Base-by-base conservation (phyloP, 2,888 invertebrate genomes). In the Sthenelais limicola region DNA sequence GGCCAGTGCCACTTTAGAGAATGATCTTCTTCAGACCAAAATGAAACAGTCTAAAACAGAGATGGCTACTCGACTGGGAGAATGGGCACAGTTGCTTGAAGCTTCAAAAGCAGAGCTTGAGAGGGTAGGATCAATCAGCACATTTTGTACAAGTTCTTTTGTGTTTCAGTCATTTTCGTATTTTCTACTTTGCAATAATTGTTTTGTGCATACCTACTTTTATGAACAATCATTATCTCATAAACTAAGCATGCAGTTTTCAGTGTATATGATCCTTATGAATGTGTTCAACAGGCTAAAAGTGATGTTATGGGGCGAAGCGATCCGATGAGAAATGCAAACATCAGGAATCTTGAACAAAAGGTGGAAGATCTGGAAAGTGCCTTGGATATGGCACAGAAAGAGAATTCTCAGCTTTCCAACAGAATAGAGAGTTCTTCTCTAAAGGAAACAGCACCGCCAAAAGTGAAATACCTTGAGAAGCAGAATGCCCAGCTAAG, bases 11-110 rank as follows among this genome's bases (percentile, higher is more conserved):
- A 77, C 83, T 49, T 79, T 82, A 47, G 84, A 84, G 77, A 80
- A 83, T 73, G 82, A 84, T 71, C 81, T 84, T 67, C 71, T 84
- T 48, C 80, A 80, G 62, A 81, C 83, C 38, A 83, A 81, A 74
- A 74, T 84, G 18, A 80, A 77, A 74, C 84, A 82, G 74, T 82
- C 82, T 12, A 81, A 80, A 68, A 71, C 74, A 51, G 84, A 84
- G 70, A 81, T 84, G 62, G 79, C 81, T 28, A 79, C 78, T 26
- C 82, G 83, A 72, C 80, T 84, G 73, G 74, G 68, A 24, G 82
- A 83, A 75, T 83, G 83, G 32, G 81, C 28, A 30, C 32, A 48
- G 9, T 32, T 47, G 5, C 48, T 67, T 1, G 67, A 21, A 3
- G 49, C 67, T 9, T 48, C 67, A 47, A 48, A 67, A 26, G 9